Conservation (phyloP, 2,888 invertebrate species). For the Acanthosepion lycidas region DNA sequence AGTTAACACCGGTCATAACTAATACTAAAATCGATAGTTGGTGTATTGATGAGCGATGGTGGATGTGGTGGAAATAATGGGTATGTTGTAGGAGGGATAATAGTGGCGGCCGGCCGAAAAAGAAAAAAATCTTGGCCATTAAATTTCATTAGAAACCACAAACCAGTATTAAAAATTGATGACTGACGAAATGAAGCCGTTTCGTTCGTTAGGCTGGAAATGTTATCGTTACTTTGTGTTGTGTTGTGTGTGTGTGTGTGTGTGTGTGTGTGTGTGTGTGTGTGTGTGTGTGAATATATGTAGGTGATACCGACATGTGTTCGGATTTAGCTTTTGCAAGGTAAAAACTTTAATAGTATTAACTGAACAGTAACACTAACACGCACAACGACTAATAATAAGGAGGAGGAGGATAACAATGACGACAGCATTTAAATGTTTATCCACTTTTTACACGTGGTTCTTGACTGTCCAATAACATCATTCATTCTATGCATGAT, state of each 20-base stretch:
- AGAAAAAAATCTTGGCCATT: background rate
- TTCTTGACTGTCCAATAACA: background rate
- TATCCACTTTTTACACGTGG: background rate
- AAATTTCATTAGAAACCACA: slow-evolving; percentile 40
- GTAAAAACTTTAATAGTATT: too few species aligned
- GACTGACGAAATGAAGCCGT: background rate
- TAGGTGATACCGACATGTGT: background rate
- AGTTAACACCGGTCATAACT: slow-evolving; percentile 47
- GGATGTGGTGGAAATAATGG: too few species aligned
- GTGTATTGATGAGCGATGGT: slow-evolving; percentile 1
- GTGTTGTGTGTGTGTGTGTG: too few species aligned
- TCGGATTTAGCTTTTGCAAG: background rate
- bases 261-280: background rate
- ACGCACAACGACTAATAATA: too few species aligned
- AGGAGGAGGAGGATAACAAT: too few species aligned
- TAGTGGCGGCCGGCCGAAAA: too few species aligned
- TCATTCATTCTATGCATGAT: background rate
- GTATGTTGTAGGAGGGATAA: too few species aligned
- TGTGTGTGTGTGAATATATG: too few species aligned
- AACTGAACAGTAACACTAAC: too few species aligned
- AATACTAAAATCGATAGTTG: slow-evolving; percentile 44
- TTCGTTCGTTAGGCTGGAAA: background rate
- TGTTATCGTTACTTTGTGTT: background rate
- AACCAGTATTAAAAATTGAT: slow-evolving; percentile 44
- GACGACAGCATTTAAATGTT: background rate